Conservation (phyloP, 2,113 vertebrate species). For the Aspiorhynchus laticeps region DNA sequence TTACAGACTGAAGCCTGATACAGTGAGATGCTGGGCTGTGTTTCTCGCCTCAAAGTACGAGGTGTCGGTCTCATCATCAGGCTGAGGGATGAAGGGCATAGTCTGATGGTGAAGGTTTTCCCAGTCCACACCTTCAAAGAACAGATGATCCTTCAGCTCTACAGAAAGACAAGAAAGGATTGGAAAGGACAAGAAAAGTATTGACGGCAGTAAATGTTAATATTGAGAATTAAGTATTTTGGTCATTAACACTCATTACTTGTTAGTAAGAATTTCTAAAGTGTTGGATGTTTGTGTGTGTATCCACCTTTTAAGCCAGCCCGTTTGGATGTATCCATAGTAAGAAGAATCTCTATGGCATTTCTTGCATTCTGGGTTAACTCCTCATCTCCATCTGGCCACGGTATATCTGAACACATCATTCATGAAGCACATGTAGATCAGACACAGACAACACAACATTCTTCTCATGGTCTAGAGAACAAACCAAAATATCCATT, state of each 20-base stretch:
- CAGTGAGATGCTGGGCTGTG: constrained; percentile 87
- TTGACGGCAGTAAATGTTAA: too few species aligned
- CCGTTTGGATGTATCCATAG: constrained; percentile 82
- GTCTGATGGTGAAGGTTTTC: constrained; percentile 87
- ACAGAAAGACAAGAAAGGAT: constrained; percentile 55
- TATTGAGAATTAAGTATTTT: not conserved
- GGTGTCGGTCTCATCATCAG: constrained; percentile 92
- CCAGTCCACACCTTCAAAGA: constrained; percentile 90
- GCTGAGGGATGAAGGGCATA: constrained; percentile 95
- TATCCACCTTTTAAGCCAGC: constrained; percentile 88
- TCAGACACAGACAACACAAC: not conserved
- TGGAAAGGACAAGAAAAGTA: too few species aligned
- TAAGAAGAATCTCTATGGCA: constrained; percentile 89
- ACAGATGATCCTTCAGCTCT: constrained; percentile 85
- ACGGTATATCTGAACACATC: constrained; percentile 89
- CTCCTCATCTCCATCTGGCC: constrained; percentile 93
- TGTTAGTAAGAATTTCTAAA: not conserved
- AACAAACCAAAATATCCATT: not conserved
- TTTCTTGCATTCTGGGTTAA: constrained; percentile 83
- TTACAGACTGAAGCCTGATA: constrained; percentile 94
- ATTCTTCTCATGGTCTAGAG: not conserved
- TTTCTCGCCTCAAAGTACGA: constrained; percentile 97
- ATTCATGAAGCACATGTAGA: not conserved
- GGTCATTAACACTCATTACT: not conserved
- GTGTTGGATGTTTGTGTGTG: not conserved